These are phyloP conservation scores for Alviniconcha marisindica DNA, from an alignment of 1,140 invertebrate species.

Conservation along the genomic window DNA sequence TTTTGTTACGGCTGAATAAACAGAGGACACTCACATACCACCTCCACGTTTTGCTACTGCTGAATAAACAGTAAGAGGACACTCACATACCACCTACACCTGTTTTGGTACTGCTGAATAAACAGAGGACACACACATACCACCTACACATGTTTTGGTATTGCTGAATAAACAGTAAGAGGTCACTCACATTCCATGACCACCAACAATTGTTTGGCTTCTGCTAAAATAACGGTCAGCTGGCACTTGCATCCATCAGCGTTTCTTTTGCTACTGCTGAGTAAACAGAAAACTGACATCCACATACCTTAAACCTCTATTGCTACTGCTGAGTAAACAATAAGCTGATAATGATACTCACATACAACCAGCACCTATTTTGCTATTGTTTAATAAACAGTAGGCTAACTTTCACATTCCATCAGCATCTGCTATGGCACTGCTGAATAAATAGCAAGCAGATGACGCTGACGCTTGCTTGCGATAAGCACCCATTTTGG, in stretches of 20 bases:
- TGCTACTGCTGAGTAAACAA: too few relatives aligned
- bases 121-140: background rate
- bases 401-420: too few relatives aligned
- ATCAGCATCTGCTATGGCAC: conserved; percentile 53
- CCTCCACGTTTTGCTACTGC: conserved; percentile 58
- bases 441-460: conserved; percentile 70
- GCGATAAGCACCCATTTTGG: too few relatives aligned
- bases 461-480: background rate
- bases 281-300: conserved; percentile 69
- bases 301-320: too few relatives aligned
- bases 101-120: too few relatives aligned
- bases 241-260: too few relatives aligned
- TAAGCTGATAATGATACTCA: too few relatives aligned
- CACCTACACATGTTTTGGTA: conserved; percentile 58
- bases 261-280: conserved; percentile 63
- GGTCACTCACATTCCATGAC: too few relatives aligned
- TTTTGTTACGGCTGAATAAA: too few relatives aligned
- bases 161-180: conserved; percentile 71
- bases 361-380: too few relatives aligned
- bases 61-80: conserved; percentile 69
- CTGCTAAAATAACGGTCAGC: conserved; percentile 70
- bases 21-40: too few relatives aligned
- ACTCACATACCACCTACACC: background rate
- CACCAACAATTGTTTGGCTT: conserved; percentile 57
- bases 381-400: too few relatives aligned